Percentiles rank a stretch among this genome's conserved stretches.
These are phyloP conservation scores for Urocyon cinereoargenteus DNA, from an alignment of 2,797 vertebrate species.

Conservation along the genomic window DNA sequence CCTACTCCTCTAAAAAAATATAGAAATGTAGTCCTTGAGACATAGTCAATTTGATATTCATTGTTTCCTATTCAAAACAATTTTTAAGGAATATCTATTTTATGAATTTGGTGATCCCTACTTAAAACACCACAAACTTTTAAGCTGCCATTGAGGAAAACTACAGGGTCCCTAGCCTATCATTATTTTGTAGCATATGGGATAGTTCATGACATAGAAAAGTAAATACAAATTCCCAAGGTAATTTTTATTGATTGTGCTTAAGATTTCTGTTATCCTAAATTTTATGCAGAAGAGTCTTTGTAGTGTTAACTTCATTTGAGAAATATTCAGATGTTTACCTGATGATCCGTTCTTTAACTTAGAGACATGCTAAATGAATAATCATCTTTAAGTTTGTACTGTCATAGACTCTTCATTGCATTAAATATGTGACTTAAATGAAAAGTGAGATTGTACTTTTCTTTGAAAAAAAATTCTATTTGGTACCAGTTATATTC, in stretches of 20 bases:
- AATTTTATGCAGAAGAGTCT: background rate
- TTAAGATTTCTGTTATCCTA: background rate
- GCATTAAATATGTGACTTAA: slow-evolving; percentile 26
- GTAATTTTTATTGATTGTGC: slow-evolving; percentile 11
- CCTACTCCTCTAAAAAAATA: background rate
- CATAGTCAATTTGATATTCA: slow-evolving; percentile 31
- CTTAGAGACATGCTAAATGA: slow-evolving; percentile 24
- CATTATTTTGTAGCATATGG: background rate
- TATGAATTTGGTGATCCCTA: slow-evolving; percentile 54
- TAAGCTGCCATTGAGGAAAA: background rate
- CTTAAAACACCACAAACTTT: background rate
- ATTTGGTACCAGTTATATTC: background rate
- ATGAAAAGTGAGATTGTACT: slow-evolving; percentile 42
- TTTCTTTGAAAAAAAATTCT: slow-evolving; percentile 38
- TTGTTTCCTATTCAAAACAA: slow-evolving; percentile 1
- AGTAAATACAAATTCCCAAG: background rate
- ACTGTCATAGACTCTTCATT: background rate
- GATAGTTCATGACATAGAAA: background rate
- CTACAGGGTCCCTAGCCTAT: background rate
- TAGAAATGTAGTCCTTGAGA: slow-evolving; percentile 26
- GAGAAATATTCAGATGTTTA: slow-evolving; percentile 25
- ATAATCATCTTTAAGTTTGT: background rate
- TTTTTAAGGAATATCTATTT: slow-evolving; percentile 47
- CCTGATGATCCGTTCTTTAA: slow-evolving; percentile 6
- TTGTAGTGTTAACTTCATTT: slow-evolving; percentile 19